Percentiles rank a stretch among this genome's conserved stretches.
Conservation (phyloP, 64 coral and sea anemone genomes). For the Trachythela sp. region DNA sequence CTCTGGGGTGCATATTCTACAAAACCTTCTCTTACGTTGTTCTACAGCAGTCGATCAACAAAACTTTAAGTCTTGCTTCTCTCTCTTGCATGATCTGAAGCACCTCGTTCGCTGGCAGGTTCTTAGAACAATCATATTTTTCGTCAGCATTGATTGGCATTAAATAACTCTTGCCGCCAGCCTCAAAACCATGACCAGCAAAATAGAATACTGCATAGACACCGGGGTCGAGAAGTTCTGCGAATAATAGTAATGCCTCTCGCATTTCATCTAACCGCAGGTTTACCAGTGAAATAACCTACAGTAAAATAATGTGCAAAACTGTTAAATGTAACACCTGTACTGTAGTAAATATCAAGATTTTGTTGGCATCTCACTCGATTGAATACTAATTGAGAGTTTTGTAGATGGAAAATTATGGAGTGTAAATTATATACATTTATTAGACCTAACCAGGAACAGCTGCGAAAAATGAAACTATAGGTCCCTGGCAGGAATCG, state of each 20-base stretch:
- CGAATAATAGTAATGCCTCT: slow-evolving; percentile 55
- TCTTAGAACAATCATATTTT: slow-evolving; percentile 43
- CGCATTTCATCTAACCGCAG: slow-evolving; percentile 73
- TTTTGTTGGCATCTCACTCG: too few species aligned
- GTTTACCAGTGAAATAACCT: slow-evolving; percentile 91
- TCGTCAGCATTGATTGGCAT: slow-evolving; percentile 85
- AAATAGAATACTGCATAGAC: slow-evolving; percentile 95
- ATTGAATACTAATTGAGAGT: too few species aligned
- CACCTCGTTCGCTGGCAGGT: slow-evolving; percentile 57
- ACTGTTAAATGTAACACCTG: too few species aligned
- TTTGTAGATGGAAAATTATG: too few species aligned
- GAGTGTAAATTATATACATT: too few species aligned
- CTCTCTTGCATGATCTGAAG: slow-evolving; percentile 67
- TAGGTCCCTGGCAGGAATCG: too few species aligned
- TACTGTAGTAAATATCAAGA: too few species aligned
- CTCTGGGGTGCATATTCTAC: too few species aligned
- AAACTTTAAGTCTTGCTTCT: slow-evolving; percentile 72
- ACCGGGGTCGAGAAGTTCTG: slow-evolving; percentile 57
- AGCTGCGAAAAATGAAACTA: too few species aligned
- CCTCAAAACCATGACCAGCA: slow-evolving; percentile 84
- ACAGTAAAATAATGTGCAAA: slow-evolving; percentile 5
- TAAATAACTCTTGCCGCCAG: slow-evolving; percentile 55
- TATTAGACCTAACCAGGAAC: too few species aligned
- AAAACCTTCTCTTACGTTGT: slow-evolving; percentile 51
- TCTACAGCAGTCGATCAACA: slow-evolving; percentile 94